phyloP scores from a whole-genome alignment of 2,888 invertebrate species.

The Trissolcus japonicus region DNA sequence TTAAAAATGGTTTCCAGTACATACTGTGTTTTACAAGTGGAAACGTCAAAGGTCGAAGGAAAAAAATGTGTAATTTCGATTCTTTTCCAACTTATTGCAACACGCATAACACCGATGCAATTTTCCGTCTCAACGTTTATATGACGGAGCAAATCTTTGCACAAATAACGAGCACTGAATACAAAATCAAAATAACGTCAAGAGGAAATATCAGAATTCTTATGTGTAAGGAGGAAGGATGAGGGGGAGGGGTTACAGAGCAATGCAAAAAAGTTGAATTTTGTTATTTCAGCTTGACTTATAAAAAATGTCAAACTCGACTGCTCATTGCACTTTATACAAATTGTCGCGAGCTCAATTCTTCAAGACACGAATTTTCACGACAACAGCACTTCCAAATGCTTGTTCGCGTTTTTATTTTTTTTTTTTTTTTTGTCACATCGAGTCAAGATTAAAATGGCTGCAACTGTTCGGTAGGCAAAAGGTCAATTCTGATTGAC shows the following conservation, averaged over 20 bases:
- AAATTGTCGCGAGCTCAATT: no score
- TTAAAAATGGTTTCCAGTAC: no score
- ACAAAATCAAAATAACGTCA: background rate
- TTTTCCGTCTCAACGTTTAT: constrained; percentile 30
- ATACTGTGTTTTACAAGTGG: no score
- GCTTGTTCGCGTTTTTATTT: no score
- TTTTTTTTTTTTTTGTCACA: no score
- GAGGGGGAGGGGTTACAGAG: background rate
- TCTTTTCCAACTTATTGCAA: constrained; percentile 22
- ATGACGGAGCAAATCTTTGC: constrained; percentile 43
- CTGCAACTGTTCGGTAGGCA: no score
- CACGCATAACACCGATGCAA: constrained; percentile 52
- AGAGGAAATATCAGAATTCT: constrained; percentile 1
- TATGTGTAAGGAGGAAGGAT: background rate
- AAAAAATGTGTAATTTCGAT: constrained; percentile 26
- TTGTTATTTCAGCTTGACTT: constrained; percentile 1
- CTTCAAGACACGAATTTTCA: no score
- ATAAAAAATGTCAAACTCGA: background rate
- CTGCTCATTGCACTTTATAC: background rate
- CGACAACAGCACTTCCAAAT: no score
- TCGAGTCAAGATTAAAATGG: no score
- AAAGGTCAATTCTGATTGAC: no score
- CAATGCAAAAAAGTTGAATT: background rate
- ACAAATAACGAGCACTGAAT: constrained; percentile 45
- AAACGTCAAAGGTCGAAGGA: no score